Conservation (phyloP, 2,113 vertebrate species). For the Syngnathus floridae region DNA sequence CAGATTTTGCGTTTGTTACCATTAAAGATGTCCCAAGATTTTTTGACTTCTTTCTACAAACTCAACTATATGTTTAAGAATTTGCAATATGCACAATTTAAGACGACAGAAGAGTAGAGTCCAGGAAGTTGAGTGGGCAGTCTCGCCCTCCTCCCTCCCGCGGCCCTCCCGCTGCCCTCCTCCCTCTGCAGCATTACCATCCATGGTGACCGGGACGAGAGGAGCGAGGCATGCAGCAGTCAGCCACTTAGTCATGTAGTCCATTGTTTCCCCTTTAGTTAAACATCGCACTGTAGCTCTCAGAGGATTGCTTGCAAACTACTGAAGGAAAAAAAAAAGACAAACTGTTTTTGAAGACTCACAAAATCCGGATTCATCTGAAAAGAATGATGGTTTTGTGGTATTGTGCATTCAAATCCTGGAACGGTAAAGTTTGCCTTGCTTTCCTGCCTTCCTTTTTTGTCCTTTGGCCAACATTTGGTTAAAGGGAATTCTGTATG, state of each 20-base stretch:
- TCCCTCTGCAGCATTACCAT: conserved; percentile 31
- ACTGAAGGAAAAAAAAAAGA: not conserved
- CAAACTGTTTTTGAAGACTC: conserved; percentile 7
- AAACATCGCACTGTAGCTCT: not conserved
- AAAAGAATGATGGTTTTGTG: conserved; percentile 9
- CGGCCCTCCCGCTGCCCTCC: conserved; percentile 24
- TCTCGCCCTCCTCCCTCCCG: conserved; percentile 47
- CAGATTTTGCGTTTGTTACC: too few relatives aligned
- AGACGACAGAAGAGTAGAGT: not conserved
- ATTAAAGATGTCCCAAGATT: too few relatives aligned
- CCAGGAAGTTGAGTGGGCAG: conserved; percentile 30
- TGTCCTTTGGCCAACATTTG: conserved; percentile 2
- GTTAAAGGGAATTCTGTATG: conserved; percentile 6
- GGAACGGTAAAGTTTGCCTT: conserved; percentile 12
- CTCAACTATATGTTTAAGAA: not conserved
- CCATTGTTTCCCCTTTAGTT: conserved; percentile 30
- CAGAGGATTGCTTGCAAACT: not conserved
- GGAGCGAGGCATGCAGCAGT: conserved; percentile 36
- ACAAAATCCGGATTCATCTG: conserved; percentile 4
- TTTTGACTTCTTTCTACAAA: too few relatives aligned
- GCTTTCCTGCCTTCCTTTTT: conserved; percentile 5
- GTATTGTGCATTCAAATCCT: conserved; percentile 14
- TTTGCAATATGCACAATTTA: not conserved
- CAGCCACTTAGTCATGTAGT: conserved; percentile 23
- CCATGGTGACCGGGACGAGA: conserved; percentile 32